These are phyloP conservation scores for Lagorchestes hirsutus DNA, from an alignment of 2,797 vertebrate species.

Conservation along the genomic window DNA sequence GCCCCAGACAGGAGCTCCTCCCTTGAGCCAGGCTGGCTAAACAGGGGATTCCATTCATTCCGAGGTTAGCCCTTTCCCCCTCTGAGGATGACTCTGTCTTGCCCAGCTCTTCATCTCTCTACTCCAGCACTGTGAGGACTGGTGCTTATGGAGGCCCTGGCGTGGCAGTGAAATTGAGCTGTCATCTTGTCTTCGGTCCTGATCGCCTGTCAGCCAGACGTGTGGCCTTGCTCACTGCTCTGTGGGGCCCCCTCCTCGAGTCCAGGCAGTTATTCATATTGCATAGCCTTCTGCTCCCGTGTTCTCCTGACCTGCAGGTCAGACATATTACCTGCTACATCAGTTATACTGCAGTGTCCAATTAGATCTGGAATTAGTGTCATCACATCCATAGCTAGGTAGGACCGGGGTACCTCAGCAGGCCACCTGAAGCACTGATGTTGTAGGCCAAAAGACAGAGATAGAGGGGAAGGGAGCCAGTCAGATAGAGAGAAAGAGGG, in stretches of 20 bases:
- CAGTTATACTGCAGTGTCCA: slow-evolving; percentile 53
- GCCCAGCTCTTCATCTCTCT: background rate
- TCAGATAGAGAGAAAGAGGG: no score
- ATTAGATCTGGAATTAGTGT: slow-evolving; percentile 64
- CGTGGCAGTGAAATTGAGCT: slow-evolving; percentile 59
- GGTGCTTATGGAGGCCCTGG: slow-evolving; percentile 49
- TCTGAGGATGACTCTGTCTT: no score
- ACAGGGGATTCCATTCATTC: no score
- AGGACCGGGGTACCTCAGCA: background rate
- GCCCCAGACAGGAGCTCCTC: background rate
- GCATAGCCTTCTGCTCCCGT: slow-evolving; percentile 10
- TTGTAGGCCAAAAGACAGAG: background rate
- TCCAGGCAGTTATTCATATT: slow-evolving; percentile 48
- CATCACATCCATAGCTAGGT: slow-evolving; percentile 35
- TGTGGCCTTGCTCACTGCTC: slow-evolving; percentile 48
- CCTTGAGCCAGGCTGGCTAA: no score
- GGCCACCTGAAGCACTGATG: slow-evolving; percentile 20
- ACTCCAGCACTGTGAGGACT: slow-evolving; percentile 49
- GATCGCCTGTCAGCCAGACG: slow-evolving; percentile 11
- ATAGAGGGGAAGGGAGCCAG: no score
- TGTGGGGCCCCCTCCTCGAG: background rate
- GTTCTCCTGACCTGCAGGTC: slow-evolving; percentile 61
- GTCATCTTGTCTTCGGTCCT: slow-evolving; percentile 63
- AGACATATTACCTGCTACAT: slow-evolving; percentile 42
- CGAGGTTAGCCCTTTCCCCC: no score